Percentiles rank a stretch among this genome's conserved stretches.
These are phyloP conservation scores for Tyto alba DNA, from an alignment of 2,113 vertebrate genomes.

Conservation along the genomic window DNA sequence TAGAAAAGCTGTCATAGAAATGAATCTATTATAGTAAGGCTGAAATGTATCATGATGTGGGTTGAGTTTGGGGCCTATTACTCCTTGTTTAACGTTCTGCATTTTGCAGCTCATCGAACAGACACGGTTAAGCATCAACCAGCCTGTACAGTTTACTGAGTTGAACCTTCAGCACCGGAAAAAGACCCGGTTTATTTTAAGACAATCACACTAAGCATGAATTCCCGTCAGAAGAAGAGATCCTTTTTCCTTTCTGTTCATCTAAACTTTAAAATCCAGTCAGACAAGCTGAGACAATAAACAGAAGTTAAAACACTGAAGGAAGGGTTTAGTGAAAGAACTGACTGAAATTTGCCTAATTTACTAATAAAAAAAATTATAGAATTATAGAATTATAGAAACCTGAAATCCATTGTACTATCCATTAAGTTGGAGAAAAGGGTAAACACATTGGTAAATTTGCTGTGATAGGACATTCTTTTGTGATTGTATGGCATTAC, in stretches of 20 bases:
- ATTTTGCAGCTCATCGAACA: neutral
- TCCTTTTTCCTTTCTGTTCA: neutral
- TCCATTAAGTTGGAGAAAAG: neutral
- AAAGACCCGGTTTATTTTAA: neutral
- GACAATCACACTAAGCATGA: neutral
- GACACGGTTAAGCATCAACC: neutral
- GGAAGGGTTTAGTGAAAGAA: neutral
- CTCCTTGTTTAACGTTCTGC: neutral
- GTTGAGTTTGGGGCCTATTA: neutral
- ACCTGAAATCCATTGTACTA: neutral
- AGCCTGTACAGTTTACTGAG: neutral
- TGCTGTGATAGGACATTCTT: neutral
- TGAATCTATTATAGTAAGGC: neutral
- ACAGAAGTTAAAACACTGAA: neutral
- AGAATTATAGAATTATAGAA: neutral
- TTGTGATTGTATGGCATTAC: neutral
- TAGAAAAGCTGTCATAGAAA: neutral
- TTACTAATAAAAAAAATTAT: too few species aligned
- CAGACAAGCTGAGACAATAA: neutral
- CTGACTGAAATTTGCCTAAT: neutral
- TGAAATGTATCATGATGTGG: neutral
- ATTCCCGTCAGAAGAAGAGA: neutral
- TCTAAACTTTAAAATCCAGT: neutral
- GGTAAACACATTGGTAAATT: neutral
- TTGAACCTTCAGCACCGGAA: neutral